Evolutionary conservation across 2,888 invertebrate species (phyloP), one percentile per base, ranked within the genome.

Genomic region (Alsophila aescularia): DNA sequence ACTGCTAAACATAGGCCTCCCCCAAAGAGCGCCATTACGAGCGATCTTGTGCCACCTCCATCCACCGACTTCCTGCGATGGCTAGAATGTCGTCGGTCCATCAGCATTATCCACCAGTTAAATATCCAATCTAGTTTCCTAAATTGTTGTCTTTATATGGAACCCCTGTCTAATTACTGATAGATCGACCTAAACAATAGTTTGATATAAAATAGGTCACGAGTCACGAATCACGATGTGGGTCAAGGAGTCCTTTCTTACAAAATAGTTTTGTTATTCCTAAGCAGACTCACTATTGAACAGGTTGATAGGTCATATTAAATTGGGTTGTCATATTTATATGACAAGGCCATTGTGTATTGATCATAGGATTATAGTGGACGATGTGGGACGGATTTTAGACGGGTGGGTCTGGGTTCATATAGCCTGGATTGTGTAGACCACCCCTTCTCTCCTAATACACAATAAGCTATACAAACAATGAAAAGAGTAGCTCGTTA

Each of bases 301-400:
- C n/a, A 21, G 18, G 21, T 24, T 21, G 13, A 39, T 21, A 39
- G 21, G 27, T 24, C 24, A 15, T 16, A 34, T 24, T 32, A 49
- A 10, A 15, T 34, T 24, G 2, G 18, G 16, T 15, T 16, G 16
- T 43, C 31, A 37, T 29, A 42, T 37, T 14, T 36, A 42, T 37
- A 36, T 32, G 40, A 34, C 7, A 24, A 24, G 27, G 34, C 14
- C 27, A 27, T 36, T 37, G 29, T 42, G 31, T 51, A 31, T 21
- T 43, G 42, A 42, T 31, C 29, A 51, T 31, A 36, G 18, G 36
- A 10, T 14, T 35, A 35, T 36, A n/a, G 14, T 14, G 36, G 16
- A 51, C 18, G 15, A 31, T 13, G 49, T 13, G 24, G 37, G 39
- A 9, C 14, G 4, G 10, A 37, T 18, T 35, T 13, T 3, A 32